phyloP scores from a whole-genome alignment of 2,113 vertebrate species.

The Fukomys damarensis region DNA sequence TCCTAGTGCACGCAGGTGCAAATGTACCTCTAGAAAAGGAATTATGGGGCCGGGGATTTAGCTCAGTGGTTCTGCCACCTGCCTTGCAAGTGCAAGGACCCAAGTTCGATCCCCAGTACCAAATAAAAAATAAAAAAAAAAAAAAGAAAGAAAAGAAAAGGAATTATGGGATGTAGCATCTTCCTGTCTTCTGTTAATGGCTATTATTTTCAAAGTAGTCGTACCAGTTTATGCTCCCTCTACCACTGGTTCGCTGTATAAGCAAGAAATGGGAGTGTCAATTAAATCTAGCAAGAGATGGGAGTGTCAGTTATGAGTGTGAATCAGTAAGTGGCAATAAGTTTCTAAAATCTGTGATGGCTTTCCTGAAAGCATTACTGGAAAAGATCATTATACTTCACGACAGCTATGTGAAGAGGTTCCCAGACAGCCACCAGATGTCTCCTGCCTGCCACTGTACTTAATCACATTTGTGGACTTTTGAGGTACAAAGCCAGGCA shows the following conservation, averaged over 20 bases:
- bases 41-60: no score
- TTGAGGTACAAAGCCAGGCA: not conserved
- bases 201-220: not conserved
- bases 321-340: not conserved
- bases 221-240: not conserved
- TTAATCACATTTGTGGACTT: not conserved
- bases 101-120: no score
- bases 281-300: not conserved
- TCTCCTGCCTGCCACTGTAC: not conserved
- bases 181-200: not conserved
- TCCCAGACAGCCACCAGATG: not conserved
- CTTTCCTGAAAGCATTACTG: not conserved
- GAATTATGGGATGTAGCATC: not conserved
- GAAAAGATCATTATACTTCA: not conserved
- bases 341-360: not conserved
- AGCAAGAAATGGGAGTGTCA: not conserved
- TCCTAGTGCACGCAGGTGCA: not conserved
- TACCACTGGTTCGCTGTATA: not conserved
- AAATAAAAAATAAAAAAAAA: no score
- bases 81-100: no score
- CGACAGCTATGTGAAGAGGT: not conserved
- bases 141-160: no score
- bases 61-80: no score
- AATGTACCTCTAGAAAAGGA: not conserved
- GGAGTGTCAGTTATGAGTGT: no score